Percentiles rank a stretch among this genome's conserved stretches.
Evolutionary conservation across 2,113 vertebrate species (phyloP).

Genomic region (Dascyllus trimaculatus): DNA sequence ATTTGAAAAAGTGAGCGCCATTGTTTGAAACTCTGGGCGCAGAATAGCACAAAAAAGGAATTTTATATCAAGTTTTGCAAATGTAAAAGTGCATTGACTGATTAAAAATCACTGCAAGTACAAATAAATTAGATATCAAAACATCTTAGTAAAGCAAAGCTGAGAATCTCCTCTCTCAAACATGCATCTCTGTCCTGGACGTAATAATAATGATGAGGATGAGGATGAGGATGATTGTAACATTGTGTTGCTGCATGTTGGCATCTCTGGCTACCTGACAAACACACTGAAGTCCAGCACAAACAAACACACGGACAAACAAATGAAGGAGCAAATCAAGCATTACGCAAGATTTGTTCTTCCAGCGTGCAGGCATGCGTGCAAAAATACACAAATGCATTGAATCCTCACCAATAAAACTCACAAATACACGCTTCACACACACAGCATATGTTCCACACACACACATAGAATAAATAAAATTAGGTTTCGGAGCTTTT

Average conservation of each 20-base stretch:
- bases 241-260: slow-evolving; percentile 29
- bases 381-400: slow-evolving; percentile 38
- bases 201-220: slow-evolving; percentile 26
- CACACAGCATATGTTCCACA: slow-evolving; percentile 23
- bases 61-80: too few species aligned
- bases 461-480: slow-evolving; percentile 8
- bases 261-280: slow-evolving; percentile 42
- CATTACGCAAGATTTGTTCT: slow-evolving; percentile 26
- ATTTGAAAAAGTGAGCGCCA: too few species aligned
- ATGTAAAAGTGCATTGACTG: too few species aligned
- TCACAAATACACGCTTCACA: slow-evolving; percentile 23
- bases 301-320: slow-evolving; percentile 42
- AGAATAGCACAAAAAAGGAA: neutral
- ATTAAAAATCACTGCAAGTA: too few species aligned
- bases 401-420: slow-evolving; percentile 43
- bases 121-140: neutral
- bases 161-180: neutral
- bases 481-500: slow-evolving; percentile 4
- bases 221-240: slow-evolving; percentile 6
- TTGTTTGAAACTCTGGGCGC: neutral
- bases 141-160: neutral
- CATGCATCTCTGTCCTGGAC: neutral
- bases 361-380: slow-evolving; percentile 1
- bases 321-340: slow-evolving; percentile 48
- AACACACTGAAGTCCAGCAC: slow-evolving; percentile 32